Evolutionary conservation across 1,140 invertebrate species (phyloP).

Genomic region (Drosophila ercepeae): DNA sequence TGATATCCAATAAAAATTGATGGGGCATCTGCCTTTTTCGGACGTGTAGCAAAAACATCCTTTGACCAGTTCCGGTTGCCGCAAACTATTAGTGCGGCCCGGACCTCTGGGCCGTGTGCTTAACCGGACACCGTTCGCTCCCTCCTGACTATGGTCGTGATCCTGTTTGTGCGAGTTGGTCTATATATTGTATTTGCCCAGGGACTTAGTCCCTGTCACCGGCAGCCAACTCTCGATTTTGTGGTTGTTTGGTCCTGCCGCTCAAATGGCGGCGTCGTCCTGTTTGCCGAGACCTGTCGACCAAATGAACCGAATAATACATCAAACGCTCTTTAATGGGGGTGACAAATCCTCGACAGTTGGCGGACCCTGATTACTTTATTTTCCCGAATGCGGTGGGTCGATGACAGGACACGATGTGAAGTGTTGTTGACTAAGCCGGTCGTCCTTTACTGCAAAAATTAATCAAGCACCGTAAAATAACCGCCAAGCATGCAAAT

Average conservation of each 20-base stretch:
- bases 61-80: constrained; percentile 12
- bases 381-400: constrained; percentile 24
- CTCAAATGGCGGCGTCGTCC: constrained; percentile 56
- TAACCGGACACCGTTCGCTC: constrained; percentile 34
- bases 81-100: constrained; percentile 1
- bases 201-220: constrained; percentile 58
- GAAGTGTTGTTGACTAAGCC: constrained; percentile 26
- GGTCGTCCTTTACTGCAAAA: constrained; percentile 34
- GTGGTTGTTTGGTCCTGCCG: constrained; percentile 26
- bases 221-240: constrained; percentile 40
- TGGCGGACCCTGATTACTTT: constrained; percentile 70
- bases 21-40: neutral
- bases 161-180: constrained; percentile 39
- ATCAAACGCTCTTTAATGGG: constrained; percentile 82
- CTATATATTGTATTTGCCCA: constrained; percentile 31
- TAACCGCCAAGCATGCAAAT: constrained; percentile 32
- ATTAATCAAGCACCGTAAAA: constrained; percentile 45
- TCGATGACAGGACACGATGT: constrained; percentile 4
- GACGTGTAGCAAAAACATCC: neutral
- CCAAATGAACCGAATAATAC: constrained; percentile 84
- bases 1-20: neutral
- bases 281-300: constrained; percentile 83
- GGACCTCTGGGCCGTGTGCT: constrained; percentile 12
- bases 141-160: constrained; percentile 4
- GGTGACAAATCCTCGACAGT: constrained; percentile 82